phyloP scores from a whole-genome alignment of 2,797 vertebrate genomes.

The Enteromius unitaeniatus region DNA sequence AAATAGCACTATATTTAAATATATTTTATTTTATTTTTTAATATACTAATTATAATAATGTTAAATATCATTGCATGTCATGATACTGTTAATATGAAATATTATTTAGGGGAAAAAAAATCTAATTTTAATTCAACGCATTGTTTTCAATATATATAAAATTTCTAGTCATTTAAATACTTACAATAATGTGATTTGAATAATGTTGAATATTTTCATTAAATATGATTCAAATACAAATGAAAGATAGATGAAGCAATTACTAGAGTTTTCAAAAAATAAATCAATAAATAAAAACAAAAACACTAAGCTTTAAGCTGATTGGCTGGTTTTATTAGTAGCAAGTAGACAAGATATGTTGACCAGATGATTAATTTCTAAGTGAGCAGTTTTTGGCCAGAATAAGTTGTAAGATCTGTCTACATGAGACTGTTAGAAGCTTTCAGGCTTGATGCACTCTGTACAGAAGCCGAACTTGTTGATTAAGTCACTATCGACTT shows the following conservation, averaged over 20 bases:
- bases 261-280: neutral
- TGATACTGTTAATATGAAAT: neutral
- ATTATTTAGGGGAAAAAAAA: neutral
- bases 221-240: neutral
- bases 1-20: neutral
- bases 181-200: neutral
- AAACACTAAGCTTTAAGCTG: neutral
- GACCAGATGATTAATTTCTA: neutral
- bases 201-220: neutral
- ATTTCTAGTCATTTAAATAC: neutral
- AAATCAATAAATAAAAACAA: neutral
- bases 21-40: neutral
- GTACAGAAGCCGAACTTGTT: slow-evolving; percentile 42
- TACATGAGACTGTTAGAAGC: neutral
- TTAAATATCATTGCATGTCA: neutral
- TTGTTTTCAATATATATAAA: neutral
- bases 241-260: too few relatives aligned
- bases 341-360: neutral
- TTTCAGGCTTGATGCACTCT: slow-evolving; percentile 25
- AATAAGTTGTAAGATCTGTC: slow-evolving; percentile 11
- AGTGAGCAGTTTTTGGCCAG: neutral
- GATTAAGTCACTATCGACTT: slow-evolving; percentile 66
- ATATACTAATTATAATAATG: neutral
- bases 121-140: neutral
- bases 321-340: neutral